Base-by-base conservation (phyloP, 2,113 vertebrate species). In the Nesoenas mayeri region DNA sequence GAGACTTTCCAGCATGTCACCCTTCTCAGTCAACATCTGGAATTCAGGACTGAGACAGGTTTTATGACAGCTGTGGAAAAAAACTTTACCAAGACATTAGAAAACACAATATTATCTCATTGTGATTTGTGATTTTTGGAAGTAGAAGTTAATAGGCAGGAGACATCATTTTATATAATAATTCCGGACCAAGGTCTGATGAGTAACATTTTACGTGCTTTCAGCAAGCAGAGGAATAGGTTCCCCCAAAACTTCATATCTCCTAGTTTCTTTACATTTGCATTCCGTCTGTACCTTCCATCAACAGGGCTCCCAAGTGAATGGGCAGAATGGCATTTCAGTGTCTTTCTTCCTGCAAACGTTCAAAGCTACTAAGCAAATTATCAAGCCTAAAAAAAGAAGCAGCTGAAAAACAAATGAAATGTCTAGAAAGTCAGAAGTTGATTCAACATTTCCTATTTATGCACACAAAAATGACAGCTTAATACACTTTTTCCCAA, bases 391-490 rank as follows among this genome's bases (percentile, higher is more conserved):
- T 72, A 14, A 53, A 40, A 34, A 51, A 9, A 74, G n/a, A 58
- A 19, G 36, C 31, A 78, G 53, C 83, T 90, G 85, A 91, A 91
- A 95, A 95, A 79, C 90, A 96, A 96, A 91, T 71, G 78, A 79
- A 58, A 94, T 89, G 92, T 81, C 92, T 89, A 82, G 66, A 93
- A 93, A 96, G 86, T 87, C 79, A 92, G 89, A 73, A 95, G 79
- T 88, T 92, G 93, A 93, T 92, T 96, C 94, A 92, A 93, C 62
- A 13, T 94, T 96, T 97, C 94, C 96, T 94, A 93, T 93, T 94
- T 96, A 95, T 89, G 92, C 88, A 79, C 89, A 95, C 70, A 95
- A 70, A 97, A 96, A 87, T 89, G 91, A 96, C 93, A 94, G 73
- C 88, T 93, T 95, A 91, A 94, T 95, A 93, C 32, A 56, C 50